phyloP scores from a whole-genome alignment of 2,888 invertebrate genomes.

The Sympetrum striolatum region DNA sequence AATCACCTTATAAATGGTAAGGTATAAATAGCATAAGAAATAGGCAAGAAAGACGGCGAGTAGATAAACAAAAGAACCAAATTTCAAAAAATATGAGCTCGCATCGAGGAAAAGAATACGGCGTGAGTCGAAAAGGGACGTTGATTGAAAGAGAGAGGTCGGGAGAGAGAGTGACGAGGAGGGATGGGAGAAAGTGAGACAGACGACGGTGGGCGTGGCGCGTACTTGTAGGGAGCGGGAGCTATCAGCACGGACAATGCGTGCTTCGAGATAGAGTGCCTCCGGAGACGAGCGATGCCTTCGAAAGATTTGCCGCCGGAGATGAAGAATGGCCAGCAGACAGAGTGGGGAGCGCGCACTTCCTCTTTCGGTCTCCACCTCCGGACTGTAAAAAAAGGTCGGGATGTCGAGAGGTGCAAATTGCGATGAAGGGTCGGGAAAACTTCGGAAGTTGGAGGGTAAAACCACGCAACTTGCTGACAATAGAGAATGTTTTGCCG shows the following conservation, averaged over 20 bases:
- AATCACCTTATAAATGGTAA: no score
- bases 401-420: neutral
- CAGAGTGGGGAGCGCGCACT: neutral
- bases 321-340: neutral
- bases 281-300: neutral
- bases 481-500: neutral
- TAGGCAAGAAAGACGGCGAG: no score
- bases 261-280: neutral
- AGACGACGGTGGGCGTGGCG: neutral
- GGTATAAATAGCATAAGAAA: no score
- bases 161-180: neutral
- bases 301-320: neutral
- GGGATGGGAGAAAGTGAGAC: neutral
- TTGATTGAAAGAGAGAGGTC: neutral
- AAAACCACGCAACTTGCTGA: no score
- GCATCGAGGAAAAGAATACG: neutral
- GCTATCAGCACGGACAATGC: neutral
- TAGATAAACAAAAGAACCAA: no score
- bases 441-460: neutral
- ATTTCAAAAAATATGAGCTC: no score
- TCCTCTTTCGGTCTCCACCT: neutral
- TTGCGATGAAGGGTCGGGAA: neutral
- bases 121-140: neutral
- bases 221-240: neutral
- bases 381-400: neutral